Percentiles rank a stretch among this genome's conserved stretches.
Evolutionary conservation across 2,797 vertebrate species (phyloP).

Genomic region (Gambelia wislizenii): DNA sequence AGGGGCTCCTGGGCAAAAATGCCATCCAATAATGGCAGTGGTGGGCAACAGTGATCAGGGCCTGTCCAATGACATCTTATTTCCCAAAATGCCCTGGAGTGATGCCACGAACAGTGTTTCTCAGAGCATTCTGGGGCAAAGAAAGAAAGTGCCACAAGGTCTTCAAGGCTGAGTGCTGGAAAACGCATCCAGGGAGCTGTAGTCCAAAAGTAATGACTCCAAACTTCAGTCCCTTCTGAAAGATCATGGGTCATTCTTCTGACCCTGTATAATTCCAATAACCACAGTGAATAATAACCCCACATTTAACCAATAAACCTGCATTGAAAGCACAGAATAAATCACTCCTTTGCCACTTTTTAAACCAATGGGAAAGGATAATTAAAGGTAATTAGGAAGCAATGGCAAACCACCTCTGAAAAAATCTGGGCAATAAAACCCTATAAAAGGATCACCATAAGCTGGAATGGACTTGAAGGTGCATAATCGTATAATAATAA

Average conservation of each 20-base stretch:
- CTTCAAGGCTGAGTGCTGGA: too few species aligned
- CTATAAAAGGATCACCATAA: too few species aligned
- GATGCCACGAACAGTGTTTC: not conserved
- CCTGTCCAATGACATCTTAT: too few species aligned
- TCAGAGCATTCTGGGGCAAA: not conserved
- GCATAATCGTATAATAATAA: not conserved
- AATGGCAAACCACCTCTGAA: too few species aligned
- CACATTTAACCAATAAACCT: not conserved
- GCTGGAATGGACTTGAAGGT: too few species aligned
- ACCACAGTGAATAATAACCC: not conserved
- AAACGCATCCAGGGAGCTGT: too few species aligned
- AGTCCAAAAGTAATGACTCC: too few species aligned
- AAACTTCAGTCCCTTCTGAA: too few species aligned
- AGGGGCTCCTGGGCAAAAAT: not conserved
- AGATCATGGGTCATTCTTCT: too few species aligned
- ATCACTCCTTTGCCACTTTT: not conserved
- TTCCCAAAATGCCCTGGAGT: not conserved
- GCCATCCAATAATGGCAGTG: not conserved
- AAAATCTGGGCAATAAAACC: too few species aligned
- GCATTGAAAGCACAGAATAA: not conserved
- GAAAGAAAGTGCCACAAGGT: not conserved
- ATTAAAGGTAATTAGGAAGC: not conserved
- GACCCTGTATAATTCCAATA: not conserved
- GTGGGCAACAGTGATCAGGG: not conserved
- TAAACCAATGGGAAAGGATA: not conserved